Conservation (phyloP, 2,113 vertebrate genomes). For the Scomber scombrus region DNA sequence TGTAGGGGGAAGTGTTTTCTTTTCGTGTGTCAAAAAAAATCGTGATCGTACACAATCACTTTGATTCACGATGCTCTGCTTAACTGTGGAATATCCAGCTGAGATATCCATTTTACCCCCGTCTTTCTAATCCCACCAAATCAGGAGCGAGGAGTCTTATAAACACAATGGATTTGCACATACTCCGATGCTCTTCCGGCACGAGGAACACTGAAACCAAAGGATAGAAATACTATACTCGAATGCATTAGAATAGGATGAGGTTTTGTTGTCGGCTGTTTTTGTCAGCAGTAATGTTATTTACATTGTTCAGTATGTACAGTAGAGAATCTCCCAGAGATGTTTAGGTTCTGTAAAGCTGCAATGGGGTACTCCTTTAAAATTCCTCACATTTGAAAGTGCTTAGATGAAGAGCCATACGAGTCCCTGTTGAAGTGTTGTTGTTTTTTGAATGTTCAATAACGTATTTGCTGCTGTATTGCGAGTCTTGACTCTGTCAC, state of each 20-base stretch:
- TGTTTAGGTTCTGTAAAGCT: slow-evolving; percentile 80
- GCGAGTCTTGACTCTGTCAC: slow-evolving; percentile 27
- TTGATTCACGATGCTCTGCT: slow-evolving; percentile 25
- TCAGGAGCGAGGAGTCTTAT: slow-evolving; percentile 39
- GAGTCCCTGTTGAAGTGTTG: slow-evolving; percentile 54
- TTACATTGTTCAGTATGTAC: slow-evolving; percentile 77
- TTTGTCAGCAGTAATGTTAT: slow-evolving; percentile 71
- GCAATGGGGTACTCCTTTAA: slow-evolving; percentile 73
- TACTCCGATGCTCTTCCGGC: slow-evolving; percentile 53
- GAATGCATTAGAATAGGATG: slow-evolving; percentile 73
- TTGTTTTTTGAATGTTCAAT: slow-evolving; percentile 14
- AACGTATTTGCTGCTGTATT: slow-evolving; percentile 53
- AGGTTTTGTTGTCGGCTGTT: slow-evolving; percentile 77
- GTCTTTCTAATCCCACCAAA: slow-evolving; percentile 23
- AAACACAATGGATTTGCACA: slow-evolving; percentile 50
- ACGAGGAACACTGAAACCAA: slow-evolving; percentile 61
- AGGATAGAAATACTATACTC: slow-evolving; percentile 68
- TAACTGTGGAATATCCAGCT: slow-evolving; percentile 31
- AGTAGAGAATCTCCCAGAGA: slow-evolving; percentile 82
- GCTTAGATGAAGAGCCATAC: slow-evolving; percentile 76
- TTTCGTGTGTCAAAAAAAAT: slow-evolving; percentile 10
- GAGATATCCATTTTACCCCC: slow-evolving; percentile 16
- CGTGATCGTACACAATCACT: slow-evolving; percentile 22
- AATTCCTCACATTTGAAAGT: slow-evolving; percentile 61
- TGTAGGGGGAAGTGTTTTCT: slow-evolving; percentile 17